Conservation (phyloP, 2,113 vertebrate species). For the Notarius quadriscutis region DNA sequence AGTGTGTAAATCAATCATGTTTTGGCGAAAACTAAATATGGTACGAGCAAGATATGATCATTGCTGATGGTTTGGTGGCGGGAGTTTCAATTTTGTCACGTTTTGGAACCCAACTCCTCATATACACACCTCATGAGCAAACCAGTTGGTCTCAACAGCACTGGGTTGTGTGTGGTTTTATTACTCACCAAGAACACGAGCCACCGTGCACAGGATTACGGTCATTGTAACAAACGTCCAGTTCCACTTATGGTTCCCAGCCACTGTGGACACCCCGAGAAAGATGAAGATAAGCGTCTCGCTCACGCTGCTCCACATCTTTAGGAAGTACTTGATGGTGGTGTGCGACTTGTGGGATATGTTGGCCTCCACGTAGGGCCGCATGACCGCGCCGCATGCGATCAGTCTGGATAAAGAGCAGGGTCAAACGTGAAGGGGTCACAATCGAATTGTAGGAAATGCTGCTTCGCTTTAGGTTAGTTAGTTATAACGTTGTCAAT, state of each 20-base stretch:
- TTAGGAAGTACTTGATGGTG: constrained; percentile 97
- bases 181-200: constrained; percentile 86
- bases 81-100: no score
- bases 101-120: no score
- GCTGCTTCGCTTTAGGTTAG: not conserved
- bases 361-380: constrained; percentile 96
- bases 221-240: constrained; percentile 93
- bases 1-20: no score
- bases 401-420: constrained; percentile 78
- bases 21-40: no score
- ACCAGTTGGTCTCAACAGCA: not conserved
- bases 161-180: no score
- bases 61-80: no score
- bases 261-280: constrained; percentile 92
- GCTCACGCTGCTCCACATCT: constrained; percentile 99
- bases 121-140: not conserved
- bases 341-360: constrained; percentile 99
- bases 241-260: constrained; percentile 88
- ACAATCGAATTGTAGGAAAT: not conserved
- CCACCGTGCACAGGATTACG: constrained; percentile 87
- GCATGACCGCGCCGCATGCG: constrained; percentile 88
- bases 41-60: no score
- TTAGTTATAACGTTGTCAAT: not conserved
- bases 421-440: not conserved
- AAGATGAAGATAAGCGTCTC: constrained; percentile 99